Base-by-base conservation (phyloP, 2,888 invertebrate species). In the Pterostichus niger region DNA sequence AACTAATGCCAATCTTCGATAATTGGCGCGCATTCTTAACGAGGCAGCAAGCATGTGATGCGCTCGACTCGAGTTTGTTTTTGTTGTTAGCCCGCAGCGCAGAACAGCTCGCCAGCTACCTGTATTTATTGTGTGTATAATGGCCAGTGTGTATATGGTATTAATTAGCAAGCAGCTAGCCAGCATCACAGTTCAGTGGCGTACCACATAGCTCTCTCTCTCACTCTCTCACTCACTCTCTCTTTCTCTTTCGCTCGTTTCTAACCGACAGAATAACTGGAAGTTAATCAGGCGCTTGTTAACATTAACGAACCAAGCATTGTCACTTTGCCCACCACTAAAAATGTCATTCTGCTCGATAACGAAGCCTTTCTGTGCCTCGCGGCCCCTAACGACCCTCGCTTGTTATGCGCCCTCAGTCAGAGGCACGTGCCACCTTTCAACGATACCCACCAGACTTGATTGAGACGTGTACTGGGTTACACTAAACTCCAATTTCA, bases 241-340 rank as follows among this genome's bases (percentile, higher is more conserved):
- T 35, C 9, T 9, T 52, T 9, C 54, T 15, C 7, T 6, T 7
- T 7, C 15, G 9, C 15, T 10, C 54, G 17, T n/a, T 17, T 15
- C 7, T 35, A 54, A 56, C 79, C 33, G 83, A 84, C 85, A 82
- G 86, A 86, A 86, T 87, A 88, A 87, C 87, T 86, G 86, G 85
- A 87, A 87, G 88, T 88, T 88, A 88, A 89, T 89, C 88, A 89
- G 87, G 85, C 87, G 87, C 89, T 88, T 88, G 89, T 88, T 88
- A 89, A 88, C 88, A 89, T 89, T 89, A 89, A 89, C 89, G 89
- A 89, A 89, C 87, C 86, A 85, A 85, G 87, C 87, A 88, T 88
- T 88, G 88, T 88, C 87, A 86, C 88, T 86, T 86, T 83, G 85
- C 85, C 86, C 86, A 64, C 85, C 86, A 87, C 87, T 88, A 88